Percentiles rank a stretch among this genome's conserved stretches.
Conservation (phyloP, 2,113 vertebrate species). For the Canis aureus region DNA sequence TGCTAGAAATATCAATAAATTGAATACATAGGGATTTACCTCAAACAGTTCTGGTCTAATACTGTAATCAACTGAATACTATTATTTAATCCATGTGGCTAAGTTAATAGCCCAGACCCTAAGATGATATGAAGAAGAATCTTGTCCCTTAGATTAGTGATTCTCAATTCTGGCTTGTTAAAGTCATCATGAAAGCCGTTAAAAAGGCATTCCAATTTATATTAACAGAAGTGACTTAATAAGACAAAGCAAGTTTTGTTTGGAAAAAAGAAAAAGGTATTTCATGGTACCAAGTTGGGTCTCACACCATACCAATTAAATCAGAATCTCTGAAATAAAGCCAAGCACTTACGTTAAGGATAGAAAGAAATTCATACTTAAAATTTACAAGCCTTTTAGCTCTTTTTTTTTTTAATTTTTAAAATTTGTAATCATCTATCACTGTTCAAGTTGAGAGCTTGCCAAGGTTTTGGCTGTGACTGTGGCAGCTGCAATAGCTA, state of each 20-base stretch:
- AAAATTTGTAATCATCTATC: slow-evolving; percentile 11
- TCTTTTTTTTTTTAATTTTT: neutral
- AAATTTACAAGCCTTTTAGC: slow-evolving; percentile 10
- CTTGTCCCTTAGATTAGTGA: neutral
- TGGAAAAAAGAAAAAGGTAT: neutral
- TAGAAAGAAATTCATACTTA: slow-evolving; percentile 42
- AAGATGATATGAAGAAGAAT: neutral
- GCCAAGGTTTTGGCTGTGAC: neutral
- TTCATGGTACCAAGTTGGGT: neutral
- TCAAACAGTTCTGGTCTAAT: neutral
- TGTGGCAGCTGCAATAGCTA: neutral
- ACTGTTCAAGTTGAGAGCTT: neutral
- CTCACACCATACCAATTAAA: neutral
- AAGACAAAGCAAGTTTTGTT: neutral
- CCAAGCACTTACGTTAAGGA: slow-evolving; percentile 30
- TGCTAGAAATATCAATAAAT: neutral
- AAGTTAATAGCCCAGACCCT: neutral
- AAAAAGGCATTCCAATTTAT: neutral
- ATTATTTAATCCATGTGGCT: neutral
- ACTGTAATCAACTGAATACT: neutral
- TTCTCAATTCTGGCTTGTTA: neutral
- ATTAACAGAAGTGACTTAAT: neutral
- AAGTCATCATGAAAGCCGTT: neutral
- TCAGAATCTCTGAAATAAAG: neutral
- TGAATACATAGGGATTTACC: neutral